Conservation (phyloP, 2,888 invertebrate genomes). For the Folsomia candida region DNA sequence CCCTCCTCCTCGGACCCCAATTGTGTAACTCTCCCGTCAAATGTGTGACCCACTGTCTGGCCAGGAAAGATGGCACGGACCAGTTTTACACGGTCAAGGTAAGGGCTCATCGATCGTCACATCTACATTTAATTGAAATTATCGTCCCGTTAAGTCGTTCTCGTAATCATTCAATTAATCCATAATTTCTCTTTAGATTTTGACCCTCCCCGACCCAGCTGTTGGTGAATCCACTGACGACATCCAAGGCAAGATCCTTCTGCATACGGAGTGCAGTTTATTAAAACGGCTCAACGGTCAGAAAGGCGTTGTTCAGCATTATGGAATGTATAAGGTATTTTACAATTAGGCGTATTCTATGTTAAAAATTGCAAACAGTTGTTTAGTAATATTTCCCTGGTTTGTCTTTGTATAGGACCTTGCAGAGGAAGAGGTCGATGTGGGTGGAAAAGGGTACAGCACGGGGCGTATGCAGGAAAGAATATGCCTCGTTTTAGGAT, state of each 20-base stretch:
- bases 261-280: slow-evolving; percentile 73
- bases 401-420: slow-evolving; percentile 59
- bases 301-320: slow-evolving; percentile 72
- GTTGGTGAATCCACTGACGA: slow-evolving; percentile 68
- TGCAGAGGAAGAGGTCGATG: slow-evolving; percentile 57
- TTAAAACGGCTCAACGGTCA: slow-evolving; percentile 67
- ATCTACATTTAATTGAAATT: slow-evolving; percentile 53
- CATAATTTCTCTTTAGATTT: slow-evolving; percentile 48
- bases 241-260: slow-evolving; percentile 71
- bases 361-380: background rate
- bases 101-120: slow-evolving; percentile 24
- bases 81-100: slow-evolving; percentile 71
- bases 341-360: background rate
- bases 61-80: slow-evolving; percentile 67
- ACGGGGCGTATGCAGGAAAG: slow-evolving; percentile 55
- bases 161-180: background rate
- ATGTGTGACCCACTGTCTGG: slow-evolving; percentile 73
- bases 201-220: slow-evolving; percentile 56
- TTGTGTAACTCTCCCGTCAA: slow-evolving; percentile 71
- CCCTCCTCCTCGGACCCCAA: slow-evolving; percentile 68
- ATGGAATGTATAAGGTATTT: slow-evolving; percentile 70
- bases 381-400: background rate
- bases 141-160: background rate
- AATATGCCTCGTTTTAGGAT: slow-evolving; percentile 70
- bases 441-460: slow-evolving; percentile 60